Evolutionary conservation across 2,888 invertebrate species (phyloP), one percentile per base, ranked within the genome.

Genomic region (Tethea ocularis): DNA sequence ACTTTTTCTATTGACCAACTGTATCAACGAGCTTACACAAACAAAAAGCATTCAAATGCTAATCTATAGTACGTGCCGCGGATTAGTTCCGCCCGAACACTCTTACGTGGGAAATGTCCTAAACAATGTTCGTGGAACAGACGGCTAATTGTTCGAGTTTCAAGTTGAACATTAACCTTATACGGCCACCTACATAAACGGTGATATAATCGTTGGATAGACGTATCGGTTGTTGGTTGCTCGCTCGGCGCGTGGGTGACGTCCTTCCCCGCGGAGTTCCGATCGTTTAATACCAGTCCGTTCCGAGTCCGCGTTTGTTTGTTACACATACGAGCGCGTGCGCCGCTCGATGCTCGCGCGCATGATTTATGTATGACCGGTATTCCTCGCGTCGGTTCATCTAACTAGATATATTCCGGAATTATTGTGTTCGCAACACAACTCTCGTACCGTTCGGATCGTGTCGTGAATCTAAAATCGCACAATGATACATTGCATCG

Each of bases 41-140:
- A 93, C 91, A 91, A 88, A 85, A 78, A 83, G 87, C 85, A 89
- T 92, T 91, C 86, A 89, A 89, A 91, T 89, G 91, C 85, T 91
- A 92, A 93, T 92, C 80, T 82, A 66, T 67, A 72, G 87, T 87
- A 91, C 92, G 92, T 93, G 92, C 82, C 64, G 66, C 69, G 85
- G 87, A 88, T 92, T 88, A 86, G 91, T 91, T 89, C 88, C 87
- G 87, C 77, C 71, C 67, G 67, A 71, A 69, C 63, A 69, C 67
- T 66, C 65, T 68, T 81, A 82, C 88, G 90, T 91, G 91, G 90
- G 91, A 91, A 91, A 82, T 82, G 77, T 77, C 73, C 75, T 77
- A 67, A 71, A 72, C 63, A 54, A 59, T 66, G 59, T 65, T 69
- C 66, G 23, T 36, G 57, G 56, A 58, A 59, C 51, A 33, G 33